Evolutionary conservation across 2,888 invertebrate species (phyloP).

Genomic region (Rhorus exstirpatorius): DNA sequence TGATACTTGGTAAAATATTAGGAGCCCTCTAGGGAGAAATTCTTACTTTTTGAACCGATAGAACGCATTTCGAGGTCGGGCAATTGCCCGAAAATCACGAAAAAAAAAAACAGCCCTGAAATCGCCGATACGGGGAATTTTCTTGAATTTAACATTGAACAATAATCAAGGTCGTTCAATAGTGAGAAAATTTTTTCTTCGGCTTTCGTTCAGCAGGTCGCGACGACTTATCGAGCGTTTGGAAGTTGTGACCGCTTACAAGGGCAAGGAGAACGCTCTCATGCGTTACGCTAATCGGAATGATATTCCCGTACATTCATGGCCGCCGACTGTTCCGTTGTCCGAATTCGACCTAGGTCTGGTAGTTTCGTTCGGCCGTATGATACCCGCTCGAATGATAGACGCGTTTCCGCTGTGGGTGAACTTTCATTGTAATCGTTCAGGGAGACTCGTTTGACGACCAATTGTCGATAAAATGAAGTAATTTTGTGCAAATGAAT

Average conservation of each 20-base stretch:
- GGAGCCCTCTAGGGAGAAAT: too few relatives aligned
- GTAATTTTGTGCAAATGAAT: too few relatives aligned
- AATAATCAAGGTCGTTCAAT: too few relatives aligned
- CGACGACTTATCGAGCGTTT: conserved; percentile 87
- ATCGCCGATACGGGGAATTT: too few relatives aligned
- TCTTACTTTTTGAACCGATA: too few relatives aligned
- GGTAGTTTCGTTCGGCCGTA: conserved; percentile 97
- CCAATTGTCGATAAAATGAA: conserved; percentile 19
- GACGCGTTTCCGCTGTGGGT: conserved; percentile 93
- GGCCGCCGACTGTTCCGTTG: conserved; percentile 88
- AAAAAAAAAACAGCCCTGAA: too few relatives aligned
- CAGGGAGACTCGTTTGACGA: conserved; percentile 56
- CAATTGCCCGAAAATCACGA: too few relatives aligned
- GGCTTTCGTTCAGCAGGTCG: conserved; percentile 86
- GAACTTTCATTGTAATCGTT: conserved; percentile 34
- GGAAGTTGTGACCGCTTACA: conserved; percentile 91
- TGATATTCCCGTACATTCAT: conserved; percentile 88
- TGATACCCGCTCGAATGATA: conserved; percentile 93
- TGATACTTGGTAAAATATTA: too few relatives aligned
- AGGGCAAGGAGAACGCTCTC: conserved; percentile 89
- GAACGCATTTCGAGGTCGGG: too few relatives aligned
- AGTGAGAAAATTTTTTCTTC: too few relatives aligned
- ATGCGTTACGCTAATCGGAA: conserved; percentile 90
- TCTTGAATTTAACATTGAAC: too few relatives aligned
- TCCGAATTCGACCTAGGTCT: conserved; percentile 93